phyloP scores from a whole-genome alignment of 2,113 vertebrate species.

The Bos taurus region ARS-UCD2.0 NC_037357.1:97152501-97153000 shows the following conservation, averaged over 20 bases:
- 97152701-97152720: neutral
- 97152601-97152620: neutral
- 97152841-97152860: neutral
- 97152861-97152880: neutral
- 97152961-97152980: neutral
- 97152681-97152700: neutral
- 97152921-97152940: neutral
- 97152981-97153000: neutral
- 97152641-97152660: neutral
- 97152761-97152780: neutral
- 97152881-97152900: neutral
- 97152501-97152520: neutral
- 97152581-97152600: neutral
- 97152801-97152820: neutral
- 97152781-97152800: neutral
- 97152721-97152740: neutral
- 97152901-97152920: neutral
- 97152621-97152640: neutral
- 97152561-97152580: fast-evolving
- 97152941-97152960: neutral
- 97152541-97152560: neutral
- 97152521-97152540: neutral
- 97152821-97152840: neutral
- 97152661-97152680: neutral
- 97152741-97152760: neutral